phyloP scores from a whole-genome alignment of 2,888 invertebrate species.

The Pachymerium ferrugineum region DNA sequence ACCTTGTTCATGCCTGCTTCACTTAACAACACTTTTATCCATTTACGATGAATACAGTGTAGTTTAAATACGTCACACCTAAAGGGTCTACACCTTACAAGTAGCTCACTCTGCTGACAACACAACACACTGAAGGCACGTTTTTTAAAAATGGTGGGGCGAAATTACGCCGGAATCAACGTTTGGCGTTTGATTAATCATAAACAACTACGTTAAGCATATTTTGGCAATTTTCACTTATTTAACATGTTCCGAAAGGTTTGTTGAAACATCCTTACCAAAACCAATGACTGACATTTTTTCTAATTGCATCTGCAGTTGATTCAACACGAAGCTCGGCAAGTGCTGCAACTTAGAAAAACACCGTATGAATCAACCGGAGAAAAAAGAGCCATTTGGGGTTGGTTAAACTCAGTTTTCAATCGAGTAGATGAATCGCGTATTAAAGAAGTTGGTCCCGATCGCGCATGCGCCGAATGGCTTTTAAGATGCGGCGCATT shows the following conservation, averaged over 20 bases:
- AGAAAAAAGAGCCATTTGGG: slow-evolving; percentile 39
- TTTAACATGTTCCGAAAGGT: background rate
- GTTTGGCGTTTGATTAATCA: too few relatives aligned
- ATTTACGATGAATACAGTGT: too few relatives aligned
- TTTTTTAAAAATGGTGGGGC: too few relatives aligned
- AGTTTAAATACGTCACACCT: too few relatives aligned
- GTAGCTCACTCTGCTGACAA: too few relatives aligned
- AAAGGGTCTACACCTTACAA: too few relatives aligned
- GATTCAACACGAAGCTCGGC: background rate
- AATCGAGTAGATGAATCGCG: slow-evolving; percentile 60
- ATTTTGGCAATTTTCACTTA: background rate
- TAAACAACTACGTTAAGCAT: too few relatives aligned
- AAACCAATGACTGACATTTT: background rate
- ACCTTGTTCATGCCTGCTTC: too few relatives aligned
- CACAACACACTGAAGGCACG: too few relatives aligned
- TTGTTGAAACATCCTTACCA: background rate
- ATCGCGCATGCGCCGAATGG: slow-evolving; percentile 93
- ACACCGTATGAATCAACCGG: too few relatives aligned
- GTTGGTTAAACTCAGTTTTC: slow-evolving; percentile 42
- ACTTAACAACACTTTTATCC: too few relatives aligned
- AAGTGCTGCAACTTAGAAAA: background rate
- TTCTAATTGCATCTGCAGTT: background rate
- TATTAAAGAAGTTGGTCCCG: slow-evolving; percentile 69
- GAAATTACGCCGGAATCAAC: too few relatives aligned
- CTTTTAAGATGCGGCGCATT: slow-evolving; percentile 81